Base-by-base conservation (phyloP, 2,113 vertebrate genomes). In the Apeltes quadracus region DNA sequence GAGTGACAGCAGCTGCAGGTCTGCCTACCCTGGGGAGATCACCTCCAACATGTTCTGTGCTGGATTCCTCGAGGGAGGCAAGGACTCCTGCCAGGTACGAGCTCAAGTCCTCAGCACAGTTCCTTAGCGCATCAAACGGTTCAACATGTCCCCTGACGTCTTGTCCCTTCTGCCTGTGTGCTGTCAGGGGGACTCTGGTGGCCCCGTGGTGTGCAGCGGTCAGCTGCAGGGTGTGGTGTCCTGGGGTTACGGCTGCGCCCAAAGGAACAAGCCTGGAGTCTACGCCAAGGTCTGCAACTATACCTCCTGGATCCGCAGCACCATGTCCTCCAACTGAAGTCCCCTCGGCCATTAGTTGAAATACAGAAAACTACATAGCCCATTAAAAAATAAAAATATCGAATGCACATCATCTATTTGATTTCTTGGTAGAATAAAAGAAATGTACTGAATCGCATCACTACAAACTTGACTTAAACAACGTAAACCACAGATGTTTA, bases 61-160 rank as follows among this genome's bases (percentile, higher is more conserved):
- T 0, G 97, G 97, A 86, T 97, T 79, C 89, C 18, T 97, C 0
- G 94, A 96, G 70, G 97, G 96, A 87, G 96, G 95, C 76, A 97
- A 96, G 85, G 96, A 98, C 72, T 96, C 96, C 58, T 97, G 97
- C 93, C 96, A 97, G 96, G 97, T 97, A 87, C 50, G 29, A 72
- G 32, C 61, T 36, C 10, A 34, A 68, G 8, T 23, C 5, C 4
- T 34, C 18, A 13, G 18, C 18, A 43, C 11, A 2, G 5, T 34
- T 34, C 65, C 22, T 57, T 13, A 13, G 25, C 3, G 48, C 9
- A 14, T 0, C 36, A 32, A 48, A 69, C 11, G 15, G 70, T 29
- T 61, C 3, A 63, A 32, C 36, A 20, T 10, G 13, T 34, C 14
- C 23, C 15, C 39, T 86, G 22, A 80, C 51, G 14, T 41, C 14